Conservation (phyloP, 1,140 invertebrate genomes). For the Sitodiplosis mosellana region DNA sequence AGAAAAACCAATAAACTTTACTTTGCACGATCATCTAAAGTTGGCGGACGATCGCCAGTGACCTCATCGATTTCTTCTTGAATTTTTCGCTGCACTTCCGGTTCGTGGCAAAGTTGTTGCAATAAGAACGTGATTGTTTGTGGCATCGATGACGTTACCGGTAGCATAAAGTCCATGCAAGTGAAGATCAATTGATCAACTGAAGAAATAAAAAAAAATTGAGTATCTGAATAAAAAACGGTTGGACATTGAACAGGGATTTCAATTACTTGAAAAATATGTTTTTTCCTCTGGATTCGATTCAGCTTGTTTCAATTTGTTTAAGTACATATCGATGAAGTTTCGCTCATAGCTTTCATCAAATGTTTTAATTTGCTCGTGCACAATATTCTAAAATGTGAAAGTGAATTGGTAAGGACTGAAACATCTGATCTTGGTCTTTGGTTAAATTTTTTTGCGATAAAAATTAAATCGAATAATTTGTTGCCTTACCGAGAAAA, state of each 20-base stretch:
- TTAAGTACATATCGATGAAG: slow-evolving; percentile 32
- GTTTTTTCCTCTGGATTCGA: neutral
- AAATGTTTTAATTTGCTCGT: slow-evolving; percentile 22
- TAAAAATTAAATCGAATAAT: too few relatives aligned
- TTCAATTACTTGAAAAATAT: neutral
- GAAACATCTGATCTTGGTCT: too few relatives aligned
- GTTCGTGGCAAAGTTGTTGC: slow-evolving; percentile 40
- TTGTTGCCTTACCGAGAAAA: slow-evolving; percentile 12
- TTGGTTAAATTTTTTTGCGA: too few relatives aligned
- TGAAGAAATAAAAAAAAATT: slow-evolving; percentile 15
- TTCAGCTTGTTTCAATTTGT: slow-evolving; percentile 26
- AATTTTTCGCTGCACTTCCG: slow-evolving; percentile 39
- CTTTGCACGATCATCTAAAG: slow-evolving; percentile 37
- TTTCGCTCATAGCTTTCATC: slow-evolving; percentile 26
- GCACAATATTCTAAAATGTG: slow-evolving; percentile 15
- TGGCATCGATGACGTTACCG: slow-evolving; percentile 28
- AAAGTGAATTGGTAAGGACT: neutral
- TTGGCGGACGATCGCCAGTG: slow-evolving; percentile 40
- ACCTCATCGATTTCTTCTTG: slow-evolving; percentile 49
- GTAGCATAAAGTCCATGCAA: slow-evolving; percentile 36
- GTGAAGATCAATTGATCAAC: slow-evolving; percentile 35
- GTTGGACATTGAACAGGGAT: neutral
- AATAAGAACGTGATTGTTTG: slow-evolving; percentile 31
- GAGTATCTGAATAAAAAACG: neutral
- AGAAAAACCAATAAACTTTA: neutral